Evolutionary conservation across 2,888 invertebrate genomes (phyloP), one percentile per base, ranked within the genome.

Genomic region (Cheilosia vernalis): DNA sequence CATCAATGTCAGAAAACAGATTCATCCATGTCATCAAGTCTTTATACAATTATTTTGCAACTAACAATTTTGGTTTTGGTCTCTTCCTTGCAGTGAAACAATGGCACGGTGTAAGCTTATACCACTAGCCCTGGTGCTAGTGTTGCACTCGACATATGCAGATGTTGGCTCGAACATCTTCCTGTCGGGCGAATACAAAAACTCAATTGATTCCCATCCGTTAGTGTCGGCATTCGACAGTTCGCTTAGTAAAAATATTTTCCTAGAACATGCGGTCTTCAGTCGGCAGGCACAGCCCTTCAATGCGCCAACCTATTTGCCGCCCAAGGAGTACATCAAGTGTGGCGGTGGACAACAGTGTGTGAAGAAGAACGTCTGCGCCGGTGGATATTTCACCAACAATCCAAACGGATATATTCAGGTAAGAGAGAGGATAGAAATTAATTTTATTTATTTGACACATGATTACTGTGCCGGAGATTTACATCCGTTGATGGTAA

Each of bases 161-260:
- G 90, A 89, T 80, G 90, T 90, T 40, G 86, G 88, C 49, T 87
- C 87, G 27, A 91, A 91, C 81, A 90, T 91, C 88, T 91, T 91
- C 87, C 90, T 91, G 44, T 90, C 90, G 67, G 91, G 91, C n/a
- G 88, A 90, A 77, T 91, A 91, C 49, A 89, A 90, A 72, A 90
- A 90, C 73, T 89, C 89, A 30, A 88, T 90, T 40, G 77, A 86
- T 60, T 77, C 86, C 0, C 88, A 88, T 51, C 88, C 88, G 47
- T 87, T 89, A 37, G 88, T 87, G 42, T 90, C 90, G 30, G 87
- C 89, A 40, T 88, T 88, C 40, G 78, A 69, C 42, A 88, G 87
- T 73, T 88, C 89, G 10, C 84, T 88, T 21, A 90, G 89, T 87
- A 85, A 89, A 30, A 91, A 91, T 61, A 89, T 90, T 2, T 91